A percentile compares a stretch with the other conserved stretches of the same genome.
These are phyloP conservation scores for Dicyrtoma fusca DNA, from an alignment of 2,888 invertebrate genomes.

Conservation along the genomic window DNA sequence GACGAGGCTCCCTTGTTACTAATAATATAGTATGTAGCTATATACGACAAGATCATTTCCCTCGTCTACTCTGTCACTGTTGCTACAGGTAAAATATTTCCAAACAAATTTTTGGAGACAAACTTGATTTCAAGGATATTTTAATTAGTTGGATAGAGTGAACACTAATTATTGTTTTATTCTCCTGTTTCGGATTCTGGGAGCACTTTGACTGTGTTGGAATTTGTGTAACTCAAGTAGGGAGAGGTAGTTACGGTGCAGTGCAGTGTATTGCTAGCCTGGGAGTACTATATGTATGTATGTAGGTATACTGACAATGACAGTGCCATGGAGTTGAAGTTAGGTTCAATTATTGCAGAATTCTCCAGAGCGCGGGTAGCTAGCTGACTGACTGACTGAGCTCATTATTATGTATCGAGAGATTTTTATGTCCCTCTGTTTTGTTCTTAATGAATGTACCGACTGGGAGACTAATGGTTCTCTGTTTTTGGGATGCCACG, in stretches of 20 bases:
- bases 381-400: slow-evolving; percentile 15
- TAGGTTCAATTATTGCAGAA: slow-evolving; percentile 18
- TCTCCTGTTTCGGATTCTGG: background rate
- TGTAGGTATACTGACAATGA: background rate
- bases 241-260: no score
- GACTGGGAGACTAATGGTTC: slow-evolving; percentile 37
- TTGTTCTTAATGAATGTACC: slow-evolving; percentile 36
- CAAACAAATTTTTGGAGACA: slow-evolving; percentile 16
- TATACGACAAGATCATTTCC: background rate
- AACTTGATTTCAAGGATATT: slow-evolving; percentile 33
- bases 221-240: background rate
- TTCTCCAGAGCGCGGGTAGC: slow-evolving; percentile 23
- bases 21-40: background rate
- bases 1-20: background rate
- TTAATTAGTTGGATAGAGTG: slow-evolving; percentile 25
- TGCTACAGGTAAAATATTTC: slow-evolving; percentile 6
- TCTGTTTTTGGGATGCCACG: slow-evolving; percentile 35
- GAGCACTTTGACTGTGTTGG: background rate
- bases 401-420: slow-evolving; percentile 38
- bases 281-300: no score
- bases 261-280: no score
- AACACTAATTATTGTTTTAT: slow-evolving; percentile 30
- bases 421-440: slow-evolving; percentile 34
- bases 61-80: background rate
- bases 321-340: background rate